Base-by-base conservation (phyloP, 2,888 invertebrate genomes). In the Bruchidius siliquastri region DNA sequence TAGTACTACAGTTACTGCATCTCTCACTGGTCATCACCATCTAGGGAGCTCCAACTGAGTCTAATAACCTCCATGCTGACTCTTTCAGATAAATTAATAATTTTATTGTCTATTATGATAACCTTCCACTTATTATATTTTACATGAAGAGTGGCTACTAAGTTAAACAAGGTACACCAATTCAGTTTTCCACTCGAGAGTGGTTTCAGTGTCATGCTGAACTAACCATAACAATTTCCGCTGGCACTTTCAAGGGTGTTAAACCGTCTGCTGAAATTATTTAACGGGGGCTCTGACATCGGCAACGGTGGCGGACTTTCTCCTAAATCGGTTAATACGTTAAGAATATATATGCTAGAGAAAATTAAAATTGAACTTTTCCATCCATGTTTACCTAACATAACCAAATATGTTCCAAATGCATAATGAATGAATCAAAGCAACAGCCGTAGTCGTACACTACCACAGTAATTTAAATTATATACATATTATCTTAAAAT, bases 241-340 rank as follows among this genome's bases (percentile, higher is more conserved):
- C 82, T 82, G 82, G 49, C 8, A 13, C 81, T 82, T 79, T 85
- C 85, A 75, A 84, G 78, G 26, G 83, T 49, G 18, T 49, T 82
- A 77, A 82, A 82, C 80, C 83, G 82, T 75, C 82, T 84, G 73
- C 81, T 77, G 74, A 79, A 80, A 74, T 81, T 79, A 81, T 82
- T 84, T 79, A 83, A 87, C 76, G 90, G 90, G 76, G 90, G 90
- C 78, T 89, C 89, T 76, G 88, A 88, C 81, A 88, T 87, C 81
- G 90, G 90, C 82, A 90, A 85, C 76, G 90, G 90, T 80, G 90
- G 90, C 80, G 90, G 89, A 83, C 88, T 87, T 86, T 89, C 90
- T 87, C 88, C 85, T 87, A 82, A 79, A 84, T 84, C 81, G 81
- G 81, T 80, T 68, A 72, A 75, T 75, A 76, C 49, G 49, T 72